These are phyloP conservation scores for Galeruca laticollis DNA, from an alignment of 2,888 invertebrate species.

Conservation along the genomic window DNA sequence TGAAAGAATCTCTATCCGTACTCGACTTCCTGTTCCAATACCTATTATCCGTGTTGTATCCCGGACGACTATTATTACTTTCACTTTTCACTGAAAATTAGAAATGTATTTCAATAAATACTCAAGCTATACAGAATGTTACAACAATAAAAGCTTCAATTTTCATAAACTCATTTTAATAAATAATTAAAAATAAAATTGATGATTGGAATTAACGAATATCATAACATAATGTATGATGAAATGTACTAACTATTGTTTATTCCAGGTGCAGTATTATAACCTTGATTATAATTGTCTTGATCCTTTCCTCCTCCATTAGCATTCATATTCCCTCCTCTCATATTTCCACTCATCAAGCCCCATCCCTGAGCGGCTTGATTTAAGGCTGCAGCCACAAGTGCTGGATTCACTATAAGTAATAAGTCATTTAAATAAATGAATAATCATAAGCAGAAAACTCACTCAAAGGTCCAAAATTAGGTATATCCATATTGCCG, in stretches of 20 bases:
- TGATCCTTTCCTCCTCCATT: background rate
- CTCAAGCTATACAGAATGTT: too few relatives aligned
- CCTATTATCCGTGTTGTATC: constrained; percentile 70
- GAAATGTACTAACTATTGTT: constrained; percentile 52
- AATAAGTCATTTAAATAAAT: constrained; percentile 14
- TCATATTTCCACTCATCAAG: constrained; percentile 72
- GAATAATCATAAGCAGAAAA: background rate
- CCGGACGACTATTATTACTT: constrained; percentile 56
- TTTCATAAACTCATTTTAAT: too few relatives aligned
- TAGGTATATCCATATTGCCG: constrained; percentile 86
- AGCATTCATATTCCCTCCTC: background rate
- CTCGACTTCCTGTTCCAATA: constrained; percentile 58
- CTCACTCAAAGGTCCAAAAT: constrained; percentile 85
- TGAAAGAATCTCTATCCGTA: background rate
- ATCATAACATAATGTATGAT: too few relatives aligned
- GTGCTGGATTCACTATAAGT: constrained; percentile 79
- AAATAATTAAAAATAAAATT: too few relatives aligned
- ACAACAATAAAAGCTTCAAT: too few relatives aligned
- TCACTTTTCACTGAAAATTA: constrained; percentile 48
- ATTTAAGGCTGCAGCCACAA: constrained; percentile 91
- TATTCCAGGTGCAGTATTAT: constrained; percentile 62
- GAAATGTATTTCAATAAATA: too few relatives aligned
- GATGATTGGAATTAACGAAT: too few relatives aligned
- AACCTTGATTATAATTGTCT: constrained; percentile 67
- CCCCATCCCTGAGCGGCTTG: constrained; percentile 80